A percentile compares a stretch with the other conserved stretches of the same genome.
Conservation (phyloP, 2,113 vertebrate genomes). For the Saccopteryx leptura region DNA sequence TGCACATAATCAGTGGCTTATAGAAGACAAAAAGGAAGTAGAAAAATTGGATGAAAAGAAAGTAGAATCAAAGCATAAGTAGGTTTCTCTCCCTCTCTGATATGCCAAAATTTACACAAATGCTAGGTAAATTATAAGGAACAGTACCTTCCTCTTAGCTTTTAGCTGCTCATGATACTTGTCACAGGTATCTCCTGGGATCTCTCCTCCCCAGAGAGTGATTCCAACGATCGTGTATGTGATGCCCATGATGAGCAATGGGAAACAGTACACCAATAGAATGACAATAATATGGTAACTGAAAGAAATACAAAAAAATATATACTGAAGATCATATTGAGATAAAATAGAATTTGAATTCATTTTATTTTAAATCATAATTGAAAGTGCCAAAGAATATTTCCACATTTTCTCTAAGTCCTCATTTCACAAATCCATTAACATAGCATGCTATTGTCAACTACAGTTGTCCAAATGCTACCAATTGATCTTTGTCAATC, state of each 20-base stretch:
- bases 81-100: not conserved
- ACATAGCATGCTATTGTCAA: not conserved
- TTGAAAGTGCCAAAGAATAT: not conserved
- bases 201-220: conserved; percentile 98
- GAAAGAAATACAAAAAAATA: conserved; percentile 64
- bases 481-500: not conserved
- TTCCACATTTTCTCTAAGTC: not conserved
- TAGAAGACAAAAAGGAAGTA: not conserved
- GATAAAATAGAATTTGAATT: not conserved
- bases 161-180: conserved; percentile 97
- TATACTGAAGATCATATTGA: not conserved
- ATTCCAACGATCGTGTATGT: conserved; percentile 97
- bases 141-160: conserved; percentile 97
- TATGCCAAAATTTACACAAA: not conserved
- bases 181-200: conserved; percentile 96
- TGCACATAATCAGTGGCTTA: not conserved
- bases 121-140: not conserved
- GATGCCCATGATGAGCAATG: conserved; percentile 96
- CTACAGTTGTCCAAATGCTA: not conserved
- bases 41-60: not conserved
- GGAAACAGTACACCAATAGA: conserved; percentile 95
- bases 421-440: not conserved
- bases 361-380: not conserved
- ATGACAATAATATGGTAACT: conserved; percentile 97
- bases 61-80: not conserved